A percentile compares a stretch with the other conserved stretches of the same genome.
phyloP scores from a whole-genome alignment of 2,113 vertebrate genomes.

The Cyanistes caeruleus region DNA sequence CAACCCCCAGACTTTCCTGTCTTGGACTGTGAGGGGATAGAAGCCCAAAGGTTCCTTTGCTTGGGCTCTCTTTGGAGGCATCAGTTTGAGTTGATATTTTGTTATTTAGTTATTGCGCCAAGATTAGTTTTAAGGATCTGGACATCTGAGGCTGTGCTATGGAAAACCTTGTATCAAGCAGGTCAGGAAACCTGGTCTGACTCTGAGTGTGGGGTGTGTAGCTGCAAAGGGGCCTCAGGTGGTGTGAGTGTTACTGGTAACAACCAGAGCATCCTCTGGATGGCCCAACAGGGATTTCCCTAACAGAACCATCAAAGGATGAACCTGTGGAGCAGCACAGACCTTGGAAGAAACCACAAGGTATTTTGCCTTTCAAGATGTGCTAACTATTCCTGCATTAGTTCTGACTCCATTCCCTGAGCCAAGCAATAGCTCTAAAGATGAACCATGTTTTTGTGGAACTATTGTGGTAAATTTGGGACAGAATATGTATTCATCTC shows the following conservation, averaged over 20 bases:
- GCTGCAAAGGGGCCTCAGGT: not conserved
- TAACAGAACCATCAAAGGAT: not conserved
- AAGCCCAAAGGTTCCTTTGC: not conserved
- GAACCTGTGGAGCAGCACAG: not conserved
- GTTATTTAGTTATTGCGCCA: not conserved
- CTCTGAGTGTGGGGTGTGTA: not conserved
- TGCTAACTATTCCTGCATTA: not conserved
- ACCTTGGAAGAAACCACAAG: not conserved
- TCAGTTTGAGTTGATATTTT: not conserved
- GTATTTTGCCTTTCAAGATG: not conserved
- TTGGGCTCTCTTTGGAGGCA: not conserved
- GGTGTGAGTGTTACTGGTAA: not conserved
- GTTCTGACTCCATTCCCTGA: not conserved
- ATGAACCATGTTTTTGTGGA: not conserved
- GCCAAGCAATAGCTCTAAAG: not conserved
- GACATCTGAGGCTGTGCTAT: not conserved
- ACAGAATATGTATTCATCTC: not conserved
- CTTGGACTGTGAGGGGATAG: too few relatives aligned
- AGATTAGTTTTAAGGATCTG: not conserved
- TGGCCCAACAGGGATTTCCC: not conserved
- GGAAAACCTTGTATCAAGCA: accelerated
- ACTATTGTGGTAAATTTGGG: not conserved
- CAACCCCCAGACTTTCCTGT: accelerated
- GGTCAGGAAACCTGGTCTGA: not conserved
- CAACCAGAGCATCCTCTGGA: not conserved